These are phyloP conservation scores for Urocitellus parryii DNA, from an alignment of 2,113 vertebrate species.

Conservation along the genomic window DNA sequence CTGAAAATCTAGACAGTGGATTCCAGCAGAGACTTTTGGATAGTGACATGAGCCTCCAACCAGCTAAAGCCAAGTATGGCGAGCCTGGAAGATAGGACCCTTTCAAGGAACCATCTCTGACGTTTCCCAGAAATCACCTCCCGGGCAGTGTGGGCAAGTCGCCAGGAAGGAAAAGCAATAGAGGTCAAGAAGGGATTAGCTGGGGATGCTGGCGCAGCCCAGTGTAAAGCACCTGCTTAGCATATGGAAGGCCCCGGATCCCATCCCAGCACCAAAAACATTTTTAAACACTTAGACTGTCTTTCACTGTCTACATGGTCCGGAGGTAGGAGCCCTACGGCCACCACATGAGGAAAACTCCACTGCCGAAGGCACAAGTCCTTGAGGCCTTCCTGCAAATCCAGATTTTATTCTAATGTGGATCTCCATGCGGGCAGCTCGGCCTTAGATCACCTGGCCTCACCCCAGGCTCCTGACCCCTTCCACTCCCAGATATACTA, in stretches of 20 bases:
- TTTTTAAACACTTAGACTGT: background rate
- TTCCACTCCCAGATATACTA: background rate
- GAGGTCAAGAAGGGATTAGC: background rate
- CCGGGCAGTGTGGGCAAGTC: background rate
- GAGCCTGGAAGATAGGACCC: background rate
- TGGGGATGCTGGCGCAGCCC: rapidly evolving
- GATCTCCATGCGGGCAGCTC: background rate
- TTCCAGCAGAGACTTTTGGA: background rate
- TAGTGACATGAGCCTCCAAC: background rate
- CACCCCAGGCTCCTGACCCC: background rate
- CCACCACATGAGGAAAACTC: background rate
- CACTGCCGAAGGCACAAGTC: background rate
- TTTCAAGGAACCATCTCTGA: background rate
- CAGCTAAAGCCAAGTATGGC: background rate
- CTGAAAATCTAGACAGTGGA: background rate
- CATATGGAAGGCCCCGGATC: background rate
- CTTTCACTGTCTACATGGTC: background rate
- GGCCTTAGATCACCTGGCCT: background rate
- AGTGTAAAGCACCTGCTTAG: background rate
- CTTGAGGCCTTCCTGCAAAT: background rate
- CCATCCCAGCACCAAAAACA: background rate
- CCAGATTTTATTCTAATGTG: background rate
- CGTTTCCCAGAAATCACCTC: background rate
- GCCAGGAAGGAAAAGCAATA: background rate
- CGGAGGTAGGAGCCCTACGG: background rate